Evolutionary conservation across 2,888 invertebrate genomes (phyloP).

Genomic region (Stenichneumon culpator): DNA sequence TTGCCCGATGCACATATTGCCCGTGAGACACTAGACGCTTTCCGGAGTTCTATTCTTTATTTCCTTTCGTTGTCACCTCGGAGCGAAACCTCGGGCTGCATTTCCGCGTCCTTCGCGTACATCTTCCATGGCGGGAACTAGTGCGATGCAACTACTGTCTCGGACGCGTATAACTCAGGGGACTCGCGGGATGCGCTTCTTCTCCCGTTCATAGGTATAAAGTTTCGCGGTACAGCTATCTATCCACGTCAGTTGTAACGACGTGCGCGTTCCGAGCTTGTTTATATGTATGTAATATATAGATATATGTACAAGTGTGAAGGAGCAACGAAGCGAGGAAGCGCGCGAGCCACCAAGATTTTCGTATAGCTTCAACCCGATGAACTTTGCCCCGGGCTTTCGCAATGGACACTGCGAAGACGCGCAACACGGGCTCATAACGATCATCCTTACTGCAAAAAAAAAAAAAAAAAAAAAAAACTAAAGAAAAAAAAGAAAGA

Average conservation of each 20-base stretch:
- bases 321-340: constrained; percentile 16
- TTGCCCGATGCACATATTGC: constrained; percentile 29
- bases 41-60: constrained; percentile 2
- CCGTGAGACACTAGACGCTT: background rate
- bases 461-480: background rate
- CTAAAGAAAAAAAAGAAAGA: background rate
- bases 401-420: constrained; percentile 15
- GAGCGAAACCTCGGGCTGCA: constrained; percentile 25
- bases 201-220: constrained; percentile 41
- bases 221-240: constrained; percentile 53
- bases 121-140: constrained; percentile 21
- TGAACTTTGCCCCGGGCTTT: constrained; percentile 23
- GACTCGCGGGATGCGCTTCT: constrained; percentile 28
- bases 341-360: constrained; percentile 2
- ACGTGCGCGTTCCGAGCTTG: constrained; percentile 45
- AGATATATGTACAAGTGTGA: constrained; percentile 13
- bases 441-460: background rate
- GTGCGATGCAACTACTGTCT: constrained; percentile 35
- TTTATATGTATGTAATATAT: background rate
- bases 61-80: constrained; percentile 17
- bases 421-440: constrained; percentile 16
- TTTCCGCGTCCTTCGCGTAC: background rate
- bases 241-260: constrained; percentile 66
- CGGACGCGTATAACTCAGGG: constrained; percentile 47
- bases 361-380: constrained; percentile 14